Base-by-base conservation (phyloP, 2,888 invertebrate species). In the Drosophila antonietae region DNA sequence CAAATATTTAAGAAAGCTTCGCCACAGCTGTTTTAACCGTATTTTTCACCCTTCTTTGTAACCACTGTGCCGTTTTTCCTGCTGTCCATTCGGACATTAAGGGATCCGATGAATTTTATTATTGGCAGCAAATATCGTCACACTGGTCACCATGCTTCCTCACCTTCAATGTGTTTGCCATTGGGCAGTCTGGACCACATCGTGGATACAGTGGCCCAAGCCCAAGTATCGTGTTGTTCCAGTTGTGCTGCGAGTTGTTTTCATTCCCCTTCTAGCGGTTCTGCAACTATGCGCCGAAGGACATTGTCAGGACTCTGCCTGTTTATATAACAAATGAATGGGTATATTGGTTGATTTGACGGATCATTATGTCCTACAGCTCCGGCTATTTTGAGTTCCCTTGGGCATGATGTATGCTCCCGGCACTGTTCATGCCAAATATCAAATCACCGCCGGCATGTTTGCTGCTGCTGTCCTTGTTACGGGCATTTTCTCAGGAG, bases 391-490 rank as follows among this genome's bases (percentile, higher is more conserved):
- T 96, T 96, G 84, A 98, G 97, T 77, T 92, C 93, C n/a, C 8
- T 81, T 93, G 66, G 93, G 91, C 20, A 93, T 93, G 93, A 93
- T 93, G 93, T 93, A 93, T 64, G 81, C 93, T 9, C 93, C 93
- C 15, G 89, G 91, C 75, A 95, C 94, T 44, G 97, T 97, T 18
- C 96, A 96, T n/a, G 95, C 96, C 0, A 95, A 97, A 88, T 94
- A 97, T 92, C 96, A 97, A 18, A 94, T 96, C 0, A 96, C 95
- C 0, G 99, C 99, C 0, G 99, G 99, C 66, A 99, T 99, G 99
- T 97, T 98, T 92, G 98, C 97, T 47, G 98, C 97, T 0, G 98
- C 99, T 23, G 96, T 96, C 88, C 94, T 99, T 2, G 96, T 99
- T 39, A 96, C 97, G 0, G 99, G 99, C 51, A 96, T 99, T 56